Percentiles rank a stretch among this genome's conserved stretches.
These are phyloP conservation scores for Globodera rostochiensis DNA, from an alignment of 1,140 invertebrate species.

Conservation along the genomic window DNA sequence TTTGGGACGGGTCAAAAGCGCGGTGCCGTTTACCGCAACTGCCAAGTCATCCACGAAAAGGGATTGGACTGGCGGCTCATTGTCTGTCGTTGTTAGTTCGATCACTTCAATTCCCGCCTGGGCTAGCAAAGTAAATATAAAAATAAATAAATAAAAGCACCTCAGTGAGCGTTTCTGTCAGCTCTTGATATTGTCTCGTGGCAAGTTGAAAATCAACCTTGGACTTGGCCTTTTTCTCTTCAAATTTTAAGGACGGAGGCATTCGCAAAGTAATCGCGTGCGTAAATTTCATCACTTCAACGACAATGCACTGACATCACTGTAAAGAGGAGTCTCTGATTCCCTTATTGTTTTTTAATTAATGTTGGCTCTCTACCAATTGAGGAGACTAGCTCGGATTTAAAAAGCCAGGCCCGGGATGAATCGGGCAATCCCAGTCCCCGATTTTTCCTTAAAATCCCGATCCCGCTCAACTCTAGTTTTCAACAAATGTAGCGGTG, in stretches of 20 bases:
- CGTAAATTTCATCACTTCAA: constrained; percentile 58
- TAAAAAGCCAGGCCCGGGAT: too few species aligned
- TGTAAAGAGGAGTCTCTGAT: too few species aligned
- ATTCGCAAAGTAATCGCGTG: constrained; percentile 79
- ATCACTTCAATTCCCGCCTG: constrained; percentile 87
- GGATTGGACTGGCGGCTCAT: constrained; percentile 72
- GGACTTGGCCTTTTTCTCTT: constrained; percentile 66
- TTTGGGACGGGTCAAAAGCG: constrained; percentile 80
- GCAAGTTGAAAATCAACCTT: constrained; percentile 77
- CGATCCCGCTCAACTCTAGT: too few species aligned
- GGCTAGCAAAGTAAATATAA: not conserved
- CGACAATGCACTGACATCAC: not conserved
- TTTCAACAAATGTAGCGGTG: too few species aligned
- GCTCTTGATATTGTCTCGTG: constrained; percentile 80
- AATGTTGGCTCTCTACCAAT: too few species aligned
- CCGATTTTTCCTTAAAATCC: too few species aligned
- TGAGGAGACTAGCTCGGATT: too few species aligned
- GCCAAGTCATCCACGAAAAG: constrained; percentile 87
- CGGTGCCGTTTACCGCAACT: constrained; percentile 87
- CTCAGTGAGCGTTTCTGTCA: constrained; percentile 71
- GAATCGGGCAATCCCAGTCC: too few species aligned
- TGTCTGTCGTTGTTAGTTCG: constrained; percentile 84
- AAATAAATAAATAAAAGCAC: constrained; percentile 31
- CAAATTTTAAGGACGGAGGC: constrained; percentile 73
- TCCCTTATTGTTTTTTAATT: too few species aligned